These are phyloP conservation scores for Trachymyrmex cornetzi DNA, from an alignment of 1,140 invertebrate genomes.

Conservation along the genomic window DNA sequence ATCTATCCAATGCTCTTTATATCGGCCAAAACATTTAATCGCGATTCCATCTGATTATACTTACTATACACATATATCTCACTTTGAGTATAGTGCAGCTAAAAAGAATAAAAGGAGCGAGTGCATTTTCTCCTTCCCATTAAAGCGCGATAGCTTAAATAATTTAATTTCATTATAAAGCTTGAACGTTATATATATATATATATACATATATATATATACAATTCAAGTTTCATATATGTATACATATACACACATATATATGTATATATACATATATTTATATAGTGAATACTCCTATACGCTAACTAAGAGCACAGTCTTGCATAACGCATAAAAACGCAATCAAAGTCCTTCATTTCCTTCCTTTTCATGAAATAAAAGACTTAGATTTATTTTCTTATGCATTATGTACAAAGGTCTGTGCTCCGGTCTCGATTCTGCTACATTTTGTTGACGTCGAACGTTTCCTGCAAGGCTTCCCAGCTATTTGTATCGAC, in stretches of 20 bases:
- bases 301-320: no score
- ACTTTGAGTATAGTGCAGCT: background rate
- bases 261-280: no score
- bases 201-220: no score
- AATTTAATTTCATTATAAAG: background rate
- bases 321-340: no score
- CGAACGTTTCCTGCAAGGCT: background rate
- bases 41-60: background rate
- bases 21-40: background rate
- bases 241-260: no score
- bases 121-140: background rate
- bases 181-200: background rate
- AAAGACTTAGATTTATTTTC: no score
- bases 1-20: background rate
- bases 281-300: no score
- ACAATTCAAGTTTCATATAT: no score
- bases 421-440: background rate
- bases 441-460: background rate
- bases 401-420: no score
- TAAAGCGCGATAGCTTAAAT: constrained; percentile 20
- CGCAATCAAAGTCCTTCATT: no score
- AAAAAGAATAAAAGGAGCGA: constrained; percentile 10
- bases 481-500: background rate
- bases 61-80: background rate
- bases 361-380: no score